Percentiles rank a stretch among this genome's conserved stretches.
Conservation (phyloP, 2,888 invertebrate species). For the Drosophila parthenogenetica region DNA sequence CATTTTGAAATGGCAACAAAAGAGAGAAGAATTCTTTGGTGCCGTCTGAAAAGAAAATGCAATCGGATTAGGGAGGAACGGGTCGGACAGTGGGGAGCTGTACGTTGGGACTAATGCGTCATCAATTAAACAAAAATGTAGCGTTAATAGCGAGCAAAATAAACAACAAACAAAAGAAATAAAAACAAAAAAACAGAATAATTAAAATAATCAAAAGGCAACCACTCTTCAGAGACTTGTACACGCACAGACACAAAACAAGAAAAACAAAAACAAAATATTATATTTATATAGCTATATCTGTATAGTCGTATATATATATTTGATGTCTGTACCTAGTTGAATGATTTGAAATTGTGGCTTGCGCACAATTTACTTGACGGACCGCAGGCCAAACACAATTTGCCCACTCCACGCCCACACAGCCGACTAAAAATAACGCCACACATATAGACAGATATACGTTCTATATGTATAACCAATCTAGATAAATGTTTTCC, state of each 20-base stretch:
- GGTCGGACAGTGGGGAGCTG: not conserved
- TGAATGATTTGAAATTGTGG: slow-evolving; percentile 49
- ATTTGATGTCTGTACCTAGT: slow-evolving; percentile 26
- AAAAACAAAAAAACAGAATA: slow-evolving; percentile 37
- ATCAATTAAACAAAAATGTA: slow-evolving; percentile 77
- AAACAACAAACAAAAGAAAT: slow-evolving; percentile 21
- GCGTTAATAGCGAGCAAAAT: slow-evolving; percentile 64
- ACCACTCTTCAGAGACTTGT: not conserved
- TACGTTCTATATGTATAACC: not conserved
- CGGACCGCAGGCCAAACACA: slow-evolving; percentile 55
- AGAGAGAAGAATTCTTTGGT: slow-evolving; percentile 64
- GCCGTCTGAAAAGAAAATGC: slow-evolving; percentile 76
- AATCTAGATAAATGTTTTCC: slow-evolving; percentile 38
- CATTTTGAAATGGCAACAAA: slow-evolving; percentile 58
- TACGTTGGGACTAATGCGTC: slow-evolving; percentile 62
- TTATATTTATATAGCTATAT: slow-evolving; percentile 5
- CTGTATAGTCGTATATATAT: not conserved
- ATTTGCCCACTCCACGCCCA: slow-evolving; percentile 63
- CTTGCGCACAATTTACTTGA: slow-evolving; percentile 66
- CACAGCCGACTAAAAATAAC: slow-evolving; percentile 70
- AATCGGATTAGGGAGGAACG: slow-evolving; percentile 17
- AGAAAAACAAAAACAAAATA: not conserved
- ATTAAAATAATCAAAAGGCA: slow-evolving; percentile 62
- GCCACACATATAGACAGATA: slow-evolving; percentile 18
- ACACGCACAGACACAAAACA: not conserved